These are phyloP conservation scores for Leptothorax acervorum DNA, from an alignment of 2,888 invertebrate species.

Conservation along the genomic window DNA sequence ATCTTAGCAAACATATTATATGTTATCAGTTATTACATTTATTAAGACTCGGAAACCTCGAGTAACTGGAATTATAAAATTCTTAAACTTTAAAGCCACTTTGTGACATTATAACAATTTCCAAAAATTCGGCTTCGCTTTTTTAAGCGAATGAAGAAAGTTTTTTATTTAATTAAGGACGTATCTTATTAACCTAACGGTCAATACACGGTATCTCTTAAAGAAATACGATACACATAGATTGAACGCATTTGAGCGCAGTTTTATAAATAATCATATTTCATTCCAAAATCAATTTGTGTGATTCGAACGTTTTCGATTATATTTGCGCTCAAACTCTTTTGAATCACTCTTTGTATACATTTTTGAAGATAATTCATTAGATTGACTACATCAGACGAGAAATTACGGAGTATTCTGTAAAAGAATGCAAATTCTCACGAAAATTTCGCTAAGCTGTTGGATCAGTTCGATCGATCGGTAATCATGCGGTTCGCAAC, in stretches of 20 bases:
- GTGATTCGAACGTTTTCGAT: neutral
- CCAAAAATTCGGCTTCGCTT: neutral
- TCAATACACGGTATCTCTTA: neutral
- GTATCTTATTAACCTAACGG: slow-evolving; percentile 6
- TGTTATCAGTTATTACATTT: neutral
- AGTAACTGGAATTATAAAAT: slow-evolving; percentile 20
- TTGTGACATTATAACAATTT: slow-evolving; percentile 26
- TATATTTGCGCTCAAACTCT: neutral
- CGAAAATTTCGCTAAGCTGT: neutral
- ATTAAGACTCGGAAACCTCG: neutral
- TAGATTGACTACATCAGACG: neutral
- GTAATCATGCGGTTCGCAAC: slow-evolving; percentile 21
- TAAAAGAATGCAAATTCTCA: slow-evolving; percentile 2
- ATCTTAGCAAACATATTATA: neutral
- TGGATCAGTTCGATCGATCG: slow-evolving; percentile 1
- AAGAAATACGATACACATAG: neutral
- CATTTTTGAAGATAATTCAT: slow-evolving; percentile 3
- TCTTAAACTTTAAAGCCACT: slow-evolving; percentile 31
- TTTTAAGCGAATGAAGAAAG: neutral
- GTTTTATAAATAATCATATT: neutral
- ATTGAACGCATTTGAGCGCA: neutral
- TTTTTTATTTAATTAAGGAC: slow-evolving; percentile 31
- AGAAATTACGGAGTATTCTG: slow-evolving; percentile 7
- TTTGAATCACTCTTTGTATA: neutral
- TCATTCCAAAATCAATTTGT: neutral